These are phyloP conservation scores for Drosophila nigromelanica DNA, from an alignment of 1,140 invertebrate species.

Conservation along the genomic window DNA sequence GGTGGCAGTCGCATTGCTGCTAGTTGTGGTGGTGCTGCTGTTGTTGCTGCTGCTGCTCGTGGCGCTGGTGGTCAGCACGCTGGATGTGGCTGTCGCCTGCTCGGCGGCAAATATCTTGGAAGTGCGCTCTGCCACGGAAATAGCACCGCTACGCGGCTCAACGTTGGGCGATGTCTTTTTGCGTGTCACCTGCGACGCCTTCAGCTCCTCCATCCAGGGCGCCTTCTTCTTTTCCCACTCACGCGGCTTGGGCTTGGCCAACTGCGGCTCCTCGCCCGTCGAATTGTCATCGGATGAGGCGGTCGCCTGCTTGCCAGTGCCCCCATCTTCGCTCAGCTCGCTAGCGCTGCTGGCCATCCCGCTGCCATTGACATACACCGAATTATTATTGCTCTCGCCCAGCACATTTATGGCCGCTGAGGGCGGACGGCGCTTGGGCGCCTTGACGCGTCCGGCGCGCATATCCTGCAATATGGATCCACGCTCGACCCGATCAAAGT, in stretches of 20 bases:
- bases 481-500: constrained; percentile 87
- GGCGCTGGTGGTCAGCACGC: constrained; percentile 38
- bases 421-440: constrained; percentile 86
- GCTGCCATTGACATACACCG: constrained; percentile 79
- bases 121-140: constrained; percentile 58
- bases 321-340: constrained; percentile 60
- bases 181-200: constrained; percentile 86
- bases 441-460: constrained; percentile 86
- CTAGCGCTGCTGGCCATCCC: constrained; percentile 71
- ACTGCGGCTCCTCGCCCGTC: constrained; percentile 83
- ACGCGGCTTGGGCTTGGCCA: constrained; percentile 85
- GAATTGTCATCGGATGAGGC: constrained; percentile 74
- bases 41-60: constrained; percentile 32
- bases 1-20: constrained; percentile 48
- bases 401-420: constrained; percentile 83
- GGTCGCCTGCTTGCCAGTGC: constrained; percentile 38
- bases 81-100: constrained; percentile 36
- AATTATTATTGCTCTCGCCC: constrained; percentile 81
- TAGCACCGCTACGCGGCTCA: constrained; percentile 64
- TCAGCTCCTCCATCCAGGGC: constrained; percentile 89
- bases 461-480: constrained; percentile 87
- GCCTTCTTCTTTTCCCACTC: constrained; percentile 87
- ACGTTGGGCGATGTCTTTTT: constrained; percentile 85
- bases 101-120: constrained; percentile 70
- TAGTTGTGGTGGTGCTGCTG: constrained; percentile 39